A percentile compares a stretch with the other conserved stretches of the same genome.
phyloP scores from a whole-genome alignment of 2,797 vertebrate species.

The Mallotus villosus region DNA sequence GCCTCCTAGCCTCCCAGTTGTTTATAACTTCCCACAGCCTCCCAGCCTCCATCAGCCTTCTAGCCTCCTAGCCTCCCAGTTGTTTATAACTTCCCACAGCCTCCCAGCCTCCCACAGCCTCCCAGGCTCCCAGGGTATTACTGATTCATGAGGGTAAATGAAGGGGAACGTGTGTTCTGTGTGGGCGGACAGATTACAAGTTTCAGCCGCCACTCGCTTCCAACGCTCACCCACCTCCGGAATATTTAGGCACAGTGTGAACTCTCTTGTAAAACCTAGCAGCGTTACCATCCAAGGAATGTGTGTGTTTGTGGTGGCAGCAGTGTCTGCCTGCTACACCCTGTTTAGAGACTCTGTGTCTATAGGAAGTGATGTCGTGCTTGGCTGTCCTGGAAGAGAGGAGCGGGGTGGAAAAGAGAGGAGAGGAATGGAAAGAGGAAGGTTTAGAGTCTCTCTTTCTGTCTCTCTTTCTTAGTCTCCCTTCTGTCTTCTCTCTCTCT shows the following conservation, averaged over 20 bases:
- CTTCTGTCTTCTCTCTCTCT: too few relatives aligned
- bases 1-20: neutral
- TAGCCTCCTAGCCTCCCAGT: neutral
- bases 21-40: too few relatives aligned
- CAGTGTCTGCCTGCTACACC: neutral
- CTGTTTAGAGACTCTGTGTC: neutral
- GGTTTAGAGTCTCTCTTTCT: neutral
- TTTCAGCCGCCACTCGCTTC: conserved; percentile 47
- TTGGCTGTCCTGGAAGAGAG: neutral
- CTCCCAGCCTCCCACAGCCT: too few relatives aligned
- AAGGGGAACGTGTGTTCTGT: conserved; percentile 53
- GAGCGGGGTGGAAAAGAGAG: conserved; percentile 29
- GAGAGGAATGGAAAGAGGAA: neutral
- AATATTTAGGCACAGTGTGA: conserved; percentile 23
- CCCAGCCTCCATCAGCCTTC: too few relatives aligned
- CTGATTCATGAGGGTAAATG: conserved; percentile 63
- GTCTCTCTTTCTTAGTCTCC: too few relatives aligned
- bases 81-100: neutral
- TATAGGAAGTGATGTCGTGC: neutral
- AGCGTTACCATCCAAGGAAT: neutral
- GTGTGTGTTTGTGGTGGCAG: neutral
- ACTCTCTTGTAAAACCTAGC: conserved; percentile 13
- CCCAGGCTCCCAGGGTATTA: conserved; percentile 33
- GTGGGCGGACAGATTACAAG: conserved; percentile 45
- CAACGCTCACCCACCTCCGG: conserved; percentile 30